A percentile compares a stretch with the other conserved stretches of the same genome.
Conservation (phyloP, 2,113 vertebrate species). For the Mesocricetus auratus region DNA sequence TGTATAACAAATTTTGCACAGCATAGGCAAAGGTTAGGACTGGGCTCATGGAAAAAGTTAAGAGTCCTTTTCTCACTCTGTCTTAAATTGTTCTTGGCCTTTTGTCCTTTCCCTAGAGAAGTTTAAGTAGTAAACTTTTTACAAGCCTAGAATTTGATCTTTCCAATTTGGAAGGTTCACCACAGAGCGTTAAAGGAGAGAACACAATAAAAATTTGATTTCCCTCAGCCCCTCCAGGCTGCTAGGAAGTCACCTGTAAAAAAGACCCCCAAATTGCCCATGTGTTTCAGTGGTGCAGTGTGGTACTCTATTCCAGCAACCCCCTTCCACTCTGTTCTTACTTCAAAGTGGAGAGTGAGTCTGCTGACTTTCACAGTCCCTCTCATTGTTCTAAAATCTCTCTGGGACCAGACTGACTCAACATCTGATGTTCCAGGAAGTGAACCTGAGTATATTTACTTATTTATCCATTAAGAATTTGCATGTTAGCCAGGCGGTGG, state of each 20-base stretch:
- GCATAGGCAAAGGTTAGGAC: not conserved
- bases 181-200: not conserved
- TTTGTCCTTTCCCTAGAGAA: not conserved
- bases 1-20: not conserved
- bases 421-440: not conserved
- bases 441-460: not conserved
- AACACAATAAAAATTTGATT: conserved; percentile 16
- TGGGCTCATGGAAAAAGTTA: not conserved
- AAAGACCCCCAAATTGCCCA: not conserved
- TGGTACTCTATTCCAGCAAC: not conserved
- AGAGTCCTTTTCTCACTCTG: not conserved
- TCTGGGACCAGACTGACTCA: not conserved
- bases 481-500: not conserved
- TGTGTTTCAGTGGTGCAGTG: not conserved
- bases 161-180: conserved; percentile 38
- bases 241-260: conserved; percentile 2
- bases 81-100: conserved; percentile 20
- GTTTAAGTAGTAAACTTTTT: conserved; percentile 33
- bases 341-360: not conserved
- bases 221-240: not conserved
- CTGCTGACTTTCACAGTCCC: not conserved
- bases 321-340: not conserved
- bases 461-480: conserved; percentile 34
- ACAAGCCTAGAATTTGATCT: conserved; percentile 23
- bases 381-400: not conserved